Base-by-base conservation (phyloP, 2,888 invertebrate genomes). In the Byasa hedistus region DNA sequence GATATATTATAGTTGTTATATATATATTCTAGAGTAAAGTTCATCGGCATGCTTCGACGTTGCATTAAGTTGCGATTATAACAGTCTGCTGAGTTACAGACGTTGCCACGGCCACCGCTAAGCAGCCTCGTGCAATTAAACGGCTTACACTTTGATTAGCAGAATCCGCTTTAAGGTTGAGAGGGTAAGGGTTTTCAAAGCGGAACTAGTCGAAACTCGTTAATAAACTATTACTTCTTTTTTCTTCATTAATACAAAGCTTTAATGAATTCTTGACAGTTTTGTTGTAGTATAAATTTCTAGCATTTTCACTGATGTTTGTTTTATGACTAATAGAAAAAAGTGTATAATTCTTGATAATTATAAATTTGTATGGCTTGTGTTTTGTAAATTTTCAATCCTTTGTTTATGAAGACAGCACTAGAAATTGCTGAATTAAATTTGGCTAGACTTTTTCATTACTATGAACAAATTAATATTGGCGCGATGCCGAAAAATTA, bases 401-500 rank as follows among this genome's bases (percentile, higher is more conserved):
- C 10, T 8, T 5, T 32, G 7, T 10, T 32, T 32, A 32, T 0
- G 10, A 3, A 48, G 1, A n/a, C 0, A 48, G 48, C 48, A 48
- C n/a, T n/a, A 48, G 23, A 55, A 32, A 44, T 24, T 61, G 57
- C 57, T 32, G 63, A 57, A 17, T 57, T 62, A 24, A 57, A 57
- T 27, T 62, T 56, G 62, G 48, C 62, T 62, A 57, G 62, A 62
- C 62, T 57, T 57, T 55, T 55, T 23, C 23, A 55, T 24, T 56
- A 48, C 58, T 39, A 23, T 15, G 44, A 44, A 15, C 51, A 23
- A 23, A 63, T 10, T 22, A 24, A 19, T 51, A 57, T 57, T 63
- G 63, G 63, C 57, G 51, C 7, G 51, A 23, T 51, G 57, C 57
- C 57, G 57, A 57, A 57, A n/a, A 32, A 51, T 48, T 2, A 32